Conservation (phyloP, 2,113 vertebrate genomes). For the Fulmarus glacialis region DNA sequence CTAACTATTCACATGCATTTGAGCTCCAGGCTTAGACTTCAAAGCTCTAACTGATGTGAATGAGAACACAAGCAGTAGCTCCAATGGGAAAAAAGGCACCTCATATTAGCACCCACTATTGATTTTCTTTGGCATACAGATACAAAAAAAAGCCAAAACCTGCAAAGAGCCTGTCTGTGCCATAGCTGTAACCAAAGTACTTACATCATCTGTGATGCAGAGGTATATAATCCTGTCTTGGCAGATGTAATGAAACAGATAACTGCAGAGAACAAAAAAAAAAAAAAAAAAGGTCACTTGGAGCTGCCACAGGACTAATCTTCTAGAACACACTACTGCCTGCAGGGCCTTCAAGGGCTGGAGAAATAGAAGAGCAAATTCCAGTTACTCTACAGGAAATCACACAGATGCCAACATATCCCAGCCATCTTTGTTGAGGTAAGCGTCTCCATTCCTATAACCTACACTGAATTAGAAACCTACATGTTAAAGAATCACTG, state of each 20-base stretch:
- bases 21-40: not conserved
- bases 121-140: not conserved
- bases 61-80: not conserved
- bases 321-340: not conserved
- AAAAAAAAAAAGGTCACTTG: not conserved
- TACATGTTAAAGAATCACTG: accelerated
- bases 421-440: not conserved
- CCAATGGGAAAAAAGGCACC: not conserved
- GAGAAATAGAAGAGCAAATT: not conserved
- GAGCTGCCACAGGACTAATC: not conserved
- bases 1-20: not conserved
- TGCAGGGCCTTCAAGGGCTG: not conserved
- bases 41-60: not conserved
- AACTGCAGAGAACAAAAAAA: constrained; percentile 77
- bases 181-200: constrained; percentile 60
- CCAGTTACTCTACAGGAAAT: not conserved
- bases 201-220: constrained; percentile 98
- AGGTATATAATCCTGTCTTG: constrained; percentile 98
- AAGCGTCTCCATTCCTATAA: not conserved
- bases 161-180: not conserved
- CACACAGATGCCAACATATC: not conserved
- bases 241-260: constrained; percentile 98
- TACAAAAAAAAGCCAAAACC: not conserved
- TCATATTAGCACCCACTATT: not conserved
- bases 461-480: too few species aligned